Base-by-base conservation (phyloP, 2,113 vertebrate species). In the Sorex araneus region DNA sequence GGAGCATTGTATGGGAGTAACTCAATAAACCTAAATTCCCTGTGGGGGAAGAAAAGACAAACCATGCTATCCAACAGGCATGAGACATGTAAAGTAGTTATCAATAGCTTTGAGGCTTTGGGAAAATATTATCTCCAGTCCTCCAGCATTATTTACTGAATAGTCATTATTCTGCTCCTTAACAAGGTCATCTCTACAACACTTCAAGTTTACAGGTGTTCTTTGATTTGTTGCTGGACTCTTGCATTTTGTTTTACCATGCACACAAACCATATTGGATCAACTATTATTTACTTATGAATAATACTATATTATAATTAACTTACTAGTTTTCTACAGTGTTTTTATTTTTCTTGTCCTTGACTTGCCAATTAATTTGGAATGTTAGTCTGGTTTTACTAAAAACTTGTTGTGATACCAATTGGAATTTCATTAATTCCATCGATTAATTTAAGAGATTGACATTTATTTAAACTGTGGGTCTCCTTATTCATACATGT, bases 391-490 rank as follows among this genome's bases (percentile, higher is more conserved):
- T 63, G 2, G 84, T 45, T 73, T 32, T 13, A n/a, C 85, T 87
- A 34, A 81, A 90, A 74, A 19, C 3, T 19, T 88, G 30, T 63
- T 57, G 19, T 85, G 15, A 27, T 80, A 67, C 3, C 90, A 60
- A 80, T 64, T 63, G 23, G 15, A 93, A 89, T 89, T 76, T 67
- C 54, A 87, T 40, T 91, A 73, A 92, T 74, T 70, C 34, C 60
- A 47, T 1, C 80, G 71, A 76, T 71, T 66, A 57, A 57, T 19
- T 54, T 18, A 30, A 27, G 32, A 94, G 7, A 63, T 2, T 60
- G 50, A 54, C 2, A 32, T 69, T 3, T 92, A 89, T 71, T 4
- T 27, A 80, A 75, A 87, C 34, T 69, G 36, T 5, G 32, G 6
- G 11, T 84, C 25, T 76, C 87, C 89, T 92, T 73, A 23, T 87